Evolutionary conservation across 2,797 vertebrate species (phyloP).

Genomic region (Girardinus metallicus): DNA sequence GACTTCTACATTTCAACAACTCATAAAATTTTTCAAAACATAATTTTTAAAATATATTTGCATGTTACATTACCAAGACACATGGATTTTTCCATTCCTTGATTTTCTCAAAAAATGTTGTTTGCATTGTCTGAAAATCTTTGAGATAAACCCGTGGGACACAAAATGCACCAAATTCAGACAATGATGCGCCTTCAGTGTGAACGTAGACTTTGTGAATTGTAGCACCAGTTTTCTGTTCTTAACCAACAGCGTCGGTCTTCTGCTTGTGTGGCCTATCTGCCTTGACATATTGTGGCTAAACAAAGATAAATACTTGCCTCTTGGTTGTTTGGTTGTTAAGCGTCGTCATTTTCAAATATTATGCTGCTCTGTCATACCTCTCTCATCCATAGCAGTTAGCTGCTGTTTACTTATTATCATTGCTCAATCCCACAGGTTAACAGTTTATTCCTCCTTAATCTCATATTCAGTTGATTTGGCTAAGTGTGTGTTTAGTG

Average conservation of each 20-base stretch:
- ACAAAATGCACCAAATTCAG: no score
- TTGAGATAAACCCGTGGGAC: no score
- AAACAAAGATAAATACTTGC: neutral
- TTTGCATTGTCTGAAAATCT: no score
- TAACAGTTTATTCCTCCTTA: constrained; percentile 41
- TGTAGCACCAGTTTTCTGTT: no score
- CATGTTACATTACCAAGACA: no score
- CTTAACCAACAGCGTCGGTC: neutral
- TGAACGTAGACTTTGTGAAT: no score
- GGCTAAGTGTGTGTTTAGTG: constrained; percentile 56
- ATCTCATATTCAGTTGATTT: constrained; percentile 36
- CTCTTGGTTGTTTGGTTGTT: neutral
- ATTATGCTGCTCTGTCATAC: neutral
- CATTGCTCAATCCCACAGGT: constrained; percentile 7
- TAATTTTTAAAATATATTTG: no score
- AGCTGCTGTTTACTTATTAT: constrained; percentile 26
- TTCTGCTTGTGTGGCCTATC: neutral
- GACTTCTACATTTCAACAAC: no score
- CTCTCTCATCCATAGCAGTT: constrained; percentile 32
- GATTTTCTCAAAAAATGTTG: no score
- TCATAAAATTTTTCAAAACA: no score
- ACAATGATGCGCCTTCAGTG: no score
- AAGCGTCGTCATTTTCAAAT: neutral
- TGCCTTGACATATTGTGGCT: neutral
- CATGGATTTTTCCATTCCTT: no score